A percentile compares a stretch with the other conserved stretches of the same genome.
These are phyloP conservation scores for Lophotis ruficrista DNA, from an alignment of 2,113 vertebrate species.

Conservation along the genomic window DNA sequence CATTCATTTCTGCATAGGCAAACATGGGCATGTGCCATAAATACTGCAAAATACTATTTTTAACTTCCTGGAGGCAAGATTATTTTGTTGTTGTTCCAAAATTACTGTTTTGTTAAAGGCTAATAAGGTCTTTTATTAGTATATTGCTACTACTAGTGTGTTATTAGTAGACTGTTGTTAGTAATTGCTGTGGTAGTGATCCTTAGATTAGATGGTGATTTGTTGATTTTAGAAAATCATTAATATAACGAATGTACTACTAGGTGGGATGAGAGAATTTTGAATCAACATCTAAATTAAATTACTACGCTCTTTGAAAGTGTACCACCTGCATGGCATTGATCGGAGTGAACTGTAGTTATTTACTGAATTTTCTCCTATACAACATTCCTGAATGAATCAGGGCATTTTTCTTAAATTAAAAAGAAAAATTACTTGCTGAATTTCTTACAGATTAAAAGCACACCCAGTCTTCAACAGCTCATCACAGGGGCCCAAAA, in stretches of 20 bases:
- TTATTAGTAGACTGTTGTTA: neutral
- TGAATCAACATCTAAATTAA: neutral
- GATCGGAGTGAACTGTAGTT: neutral
- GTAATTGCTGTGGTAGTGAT: neutral
- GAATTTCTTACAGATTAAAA: constrained; percentile 74
- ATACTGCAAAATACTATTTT: neutral
- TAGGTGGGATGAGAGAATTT: neutral
- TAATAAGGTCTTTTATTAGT: neutral
- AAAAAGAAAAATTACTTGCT: neutral
- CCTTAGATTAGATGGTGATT: neutral
- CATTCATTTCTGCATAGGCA: neutral
- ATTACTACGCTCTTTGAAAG: neutral
- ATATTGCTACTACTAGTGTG: neutral
- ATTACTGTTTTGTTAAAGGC: constrained; percentile 1
- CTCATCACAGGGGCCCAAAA: constrained; percentile 69
- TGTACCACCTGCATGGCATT: neutral
- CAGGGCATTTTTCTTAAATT: neutral
- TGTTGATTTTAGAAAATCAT: neutral
- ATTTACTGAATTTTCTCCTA: neutral
- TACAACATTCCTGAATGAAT: neutral
- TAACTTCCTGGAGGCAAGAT: neutral
- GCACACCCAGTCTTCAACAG: constrained; percentile 76
- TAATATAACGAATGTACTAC: neutral
- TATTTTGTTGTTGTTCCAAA: neutral
- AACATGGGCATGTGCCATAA: neutral